phyloP scores from a whole-genome alignment of 2,113 vertebrate species.

The Smithornis capensis region DNA sequence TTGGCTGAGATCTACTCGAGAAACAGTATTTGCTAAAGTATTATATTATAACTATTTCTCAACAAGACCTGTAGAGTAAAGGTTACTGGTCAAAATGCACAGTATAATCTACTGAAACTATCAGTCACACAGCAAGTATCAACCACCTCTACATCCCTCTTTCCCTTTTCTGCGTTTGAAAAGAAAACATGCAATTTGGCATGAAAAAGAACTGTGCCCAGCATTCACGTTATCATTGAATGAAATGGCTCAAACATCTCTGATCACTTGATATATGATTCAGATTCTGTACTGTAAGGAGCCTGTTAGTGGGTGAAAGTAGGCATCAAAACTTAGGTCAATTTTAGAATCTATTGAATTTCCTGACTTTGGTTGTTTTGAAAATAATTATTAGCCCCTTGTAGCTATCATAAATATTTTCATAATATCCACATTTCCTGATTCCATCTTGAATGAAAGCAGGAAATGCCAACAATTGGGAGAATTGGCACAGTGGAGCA shows the following conservation, averaged over 20 bases:
- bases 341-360: not conserved
- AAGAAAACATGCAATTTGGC: rapidly evolving
- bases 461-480: not conserved
- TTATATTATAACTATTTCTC: not conserved
- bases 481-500: not conserved
- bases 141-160: not conserved
- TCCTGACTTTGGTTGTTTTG: not conserved
- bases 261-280: not conserved
- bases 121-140: not conserved
- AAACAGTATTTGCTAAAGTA: not conserved
- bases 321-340: not conserved
- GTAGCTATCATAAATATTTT: not conserved
- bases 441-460: not conserved
- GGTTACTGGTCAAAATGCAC: not conserved
- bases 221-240: not conserved
- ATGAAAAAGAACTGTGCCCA: not conserved
- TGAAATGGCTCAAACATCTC: not conserved
- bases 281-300: not conserved
- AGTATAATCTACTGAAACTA: not conserved
- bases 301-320: not conserved
- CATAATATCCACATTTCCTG: not conserved
- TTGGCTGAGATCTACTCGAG: not conserved
- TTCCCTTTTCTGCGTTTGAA: not conserved
- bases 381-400: not conserved
- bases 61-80: not conserved